Evolutionary conservation across 1,140 invertebrate genomes (phyloP), one percentile per base, ranked within the genome.

Genomic region (Tribolium castaneum): DNA sequence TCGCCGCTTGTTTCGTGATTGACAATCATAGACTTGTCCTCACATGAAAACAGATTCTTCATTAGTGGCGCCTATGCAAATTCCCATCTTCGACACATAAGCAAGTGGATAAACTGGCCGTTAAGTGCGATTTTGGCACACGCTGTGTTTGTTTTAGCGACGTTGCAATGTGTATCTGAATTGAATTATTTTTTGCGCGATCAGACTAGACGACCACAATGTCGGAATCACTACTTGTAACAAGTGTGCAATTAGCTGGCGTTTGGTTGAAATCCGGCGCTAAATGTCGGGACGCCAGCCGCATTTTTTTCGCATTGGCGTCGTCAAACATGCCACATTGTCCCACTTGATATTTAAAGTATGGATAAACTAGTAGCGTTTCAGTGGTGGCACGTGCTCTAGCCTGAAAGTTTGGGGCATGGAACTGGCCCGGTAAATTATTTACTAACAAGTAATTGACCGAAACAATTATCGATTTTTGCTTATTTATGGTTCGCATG

Each of bases 21-120:
- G 74, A 75, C 74, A 75, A 59, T 34, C 10, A 72, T 72, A 72
- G 59, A 66, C 59, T 39, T 35, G 59, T 66, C 25, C 45, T 14
- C 59, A 66, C 10, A 66, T 66, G 59, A 35, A 59, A 66, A 66
- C 56, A 66, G 30, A 66, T 66, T 66, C 45, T 66, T 66, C 30
- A 35, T 66, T 66, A 35, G 59, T 66, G 59, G 59, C 59, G 59
- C 59, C 59, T 66, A 66, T 66, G 59, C 59, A 66, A 66, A 66
- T 66, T 66, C 14, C 13, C 59, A 16, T 66, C 59, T 66, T 66
- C 30, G 59, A 66, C 14, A 66, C 59, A 66, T 35, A 66, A 66
- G 35, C 12, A 66, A 66, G 59, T 66, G 59, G 59, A 35, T 66
- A 35, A 66, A 66, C 30, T 66, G 22, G 54, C 54, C 6, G 25